These are phyloP conservation scores for Antheraea yamamai DNA, from an alignment of 2,888 invertebrate genomes.

Conservation along the genomic window DNA sequence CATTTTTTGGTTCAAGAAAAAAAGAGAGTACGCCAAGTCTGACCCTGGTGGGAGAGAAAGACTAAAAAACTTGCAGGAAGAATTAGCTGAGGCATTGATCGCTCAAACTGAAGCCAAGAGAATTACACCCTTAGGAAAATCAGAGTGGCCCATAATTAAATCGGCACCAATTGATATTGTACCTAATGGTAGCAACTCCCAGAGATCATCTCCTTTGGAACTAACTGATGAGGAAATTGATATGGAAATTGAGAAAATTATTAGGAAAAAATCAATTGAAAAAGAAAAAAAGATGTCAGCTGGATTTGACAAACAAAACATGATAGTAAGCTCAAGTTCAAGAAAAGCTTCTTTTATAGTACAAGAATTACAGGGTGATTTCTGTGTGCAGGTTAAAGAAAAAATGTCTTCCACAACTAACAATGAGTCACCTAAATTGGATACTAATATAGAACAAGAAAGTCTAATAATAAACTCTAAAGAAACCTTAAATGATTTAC, in stretches of 20 bases:
- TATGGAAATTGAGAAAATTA: constrained; percentile 85
- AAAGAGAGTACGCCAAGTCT: constrained; percentile 87
- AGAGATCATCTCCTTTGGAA: constrained; percentile 81
- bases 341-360: constrained; percentile 49
- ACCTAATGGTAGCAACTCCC: constrained; percentile 75
- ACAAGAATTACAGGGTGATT: constrained; percentile 43
- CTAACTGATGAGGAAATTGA: constrained; percentile 86
- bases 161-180: constrained; percentile 87
- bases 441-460: constrained; percentile 13
- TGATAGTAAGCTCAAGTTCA: constrained; percentile 42
- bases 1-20: constrained; percentile 92
- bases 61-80: constrained; percentile 74
- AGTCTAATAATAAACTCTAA: constrained; percentile 25
- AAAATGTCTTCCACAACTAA: constrained; percentile 42
- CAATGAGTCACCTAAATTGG: constrained; percentile 31
- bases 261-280: constrained; percentile 79
- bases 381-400: constrained; percentile 47
- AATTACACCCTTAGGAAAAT: constrained; percentile 71
- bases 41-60: constrained; percentile 86
- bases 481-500: constrained; percentile 44
- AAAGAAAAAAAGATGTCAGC: constrained; percentile 68
- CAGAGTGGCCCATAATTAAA: constrained; percentile 77
- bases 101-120: constrained; percentile 65
- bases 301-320: constrained; percentile 49
- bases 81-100: constrained; percentile 74